Base-by-base conservation (phyloP, 2,888 invertebrate genomes). In the Griposia aprilina region DNA sequence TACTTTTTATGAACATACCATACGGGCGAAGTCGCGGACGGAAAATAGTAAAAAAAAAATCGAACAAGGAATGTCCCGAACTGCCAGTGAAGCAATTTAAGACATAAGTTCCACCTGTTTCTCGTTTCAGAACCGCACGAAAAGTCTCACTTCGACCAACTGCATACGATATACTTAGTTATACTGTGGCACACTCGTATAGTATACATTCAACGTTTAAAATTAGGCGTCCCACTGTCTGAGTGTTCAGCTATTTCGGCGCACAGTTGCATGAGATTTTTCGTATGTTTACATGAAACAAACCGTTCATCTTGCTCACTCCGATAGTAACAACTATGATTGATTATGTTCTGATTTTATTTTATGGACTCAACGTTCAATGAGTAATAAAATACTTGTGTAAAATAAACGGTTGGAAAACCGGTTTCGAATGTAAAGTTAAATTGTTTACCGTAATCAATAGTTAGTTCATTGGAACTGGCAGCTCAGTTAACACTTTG, bases 221-320 rank as follows among this genome's bases (percentile, higher is more conserved):
- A 76, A 70, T 70, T 55, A 84, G 85, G 88, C 85, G 85, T 80
- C 88, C 11, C 65, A 70, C 72, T 60, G 86, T 82, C 80, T 86
- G 74, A 63, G 48, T 60, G 74, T 50, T 60, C 79, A 59, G 57
- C 50, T 80, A 85, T 86, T 82, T 80, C 30, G 17, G 72, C 73
- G 23, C 66, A 45, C 68, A 52, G 57, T 67, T 30, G 63, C 73
- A 74, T 60, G 26, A 71, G 41, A 76, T 85, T 71, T 59, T 74
- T 75, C 52, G 63, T 68, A 52, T 78, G 65, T 83, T 86, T 78
- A 78, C 36, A 45, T 65, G 41, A 75, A 80, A 80, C 85, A 80
- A 76, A 71, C 72, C 70, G 70, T 86, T 68, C 55, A 71, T 88
- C 78, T 73, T 68, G 60, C 48, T 71, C 78, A 41, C 71, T 71